These are phyloP conservation scores for Spinus pinus DNA, from an alignment of 2,797 vertebrate species.

Conservation along the genomic window DNA sequence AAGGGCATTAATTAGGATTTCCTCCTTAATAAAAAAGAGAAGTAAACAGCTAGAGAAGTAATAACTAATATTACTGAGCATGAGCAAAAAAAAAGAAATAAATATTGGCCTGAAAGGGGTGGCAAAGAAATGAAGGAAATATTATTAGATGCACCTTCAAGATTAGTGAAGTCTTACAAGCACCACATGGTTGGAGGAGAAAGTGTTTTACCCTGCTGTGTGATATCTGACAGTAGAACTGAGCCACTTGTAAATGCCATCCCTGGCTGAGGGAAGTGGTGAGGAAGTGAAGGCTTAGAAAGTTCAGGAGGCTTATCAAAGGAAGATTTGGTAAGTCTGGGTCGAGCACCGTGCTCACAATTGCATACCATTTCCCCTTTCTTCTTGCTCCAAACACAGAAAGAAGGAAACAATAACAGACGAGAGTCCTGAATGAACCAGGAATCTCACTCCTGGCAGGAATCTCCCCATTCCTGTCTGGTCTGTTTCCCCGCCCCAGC, in stretches of 20 bases:
- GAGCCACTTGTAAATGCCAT: not conserved
- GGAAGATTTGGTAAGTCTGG: not conserved
- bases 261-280: not conserved
- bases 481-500: constrained; percentile 55
- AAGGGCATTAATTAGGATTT: not conserved
- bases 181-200: not conserved
- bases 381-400: not conserved
- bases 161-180: not conserved
- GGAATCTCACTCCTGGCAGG: constrained; percentile 61
- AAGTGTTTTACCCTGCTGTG: not conserved
- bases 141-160: not conserved
- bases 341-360: not conserved
- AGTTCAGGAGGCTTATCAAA: not conserved
- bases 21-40: not conserved
- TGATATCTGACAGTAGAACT: not conserved
- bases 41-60: not conserved
- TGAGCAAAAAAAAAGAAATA: not conserved
- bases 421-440: constrained; percentile 33
- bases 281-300: not conserved
- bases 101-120: not conserved
- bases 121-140: not conserved
- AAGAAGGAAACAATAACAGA: constrained; percentile 49
- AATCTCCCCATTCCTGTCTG: constrained; percentile 70
- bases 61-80: not conserved
- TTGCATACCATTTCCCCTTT: not conserved